These are phyloP conservation scores for Pandemis corylana DNA, from an alignment of 2,888 invertebrate genomes.

Conservation along the genomic window DNA sequence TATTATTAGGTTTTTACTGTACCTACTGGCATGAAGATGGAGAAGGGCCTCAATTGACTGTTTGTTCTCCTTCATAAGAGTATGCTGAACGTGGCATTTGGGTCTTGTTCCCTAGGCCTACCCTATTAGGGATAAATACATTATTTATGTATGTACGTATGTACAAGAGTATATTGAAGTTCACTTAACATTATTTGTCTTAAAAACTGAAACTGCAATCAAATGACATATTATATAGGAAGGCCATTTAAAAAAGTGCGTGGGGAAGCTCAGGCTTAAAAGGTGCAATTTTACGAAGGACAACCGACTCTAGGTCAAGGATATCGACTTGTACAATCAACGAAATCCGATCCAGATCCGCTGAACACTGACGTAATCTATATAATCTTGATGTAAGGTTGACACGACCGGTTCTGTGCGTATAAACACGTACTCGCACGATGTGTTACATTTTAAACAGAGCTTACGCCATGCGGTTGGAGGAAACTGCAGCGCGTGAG, in stretches of 20 bases:
- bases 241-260: not conserved
- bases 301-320: conserved; percentile 34
- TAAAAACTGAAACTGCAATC: no score
- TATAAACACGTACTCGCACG: conserved; percentile 21
- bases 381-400: conserved; percentile 38
- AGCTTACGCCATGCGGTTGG: conserved; percentile 24
- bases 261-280: not conserved
- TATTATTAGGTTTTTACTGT: no score
- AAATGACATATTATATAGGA: no score
- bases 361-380: conserved; percentile 40
- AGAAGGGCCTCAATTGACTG: no score
- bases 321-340: conserved; percentile 19
- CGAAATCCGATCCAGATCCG: conserved; percentile 39
- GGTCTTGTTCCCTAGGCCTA: no score
- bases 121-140: no score
- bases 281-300: conserved; percentile 25
- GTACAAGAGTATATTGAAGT: no score
- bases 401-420: conserved; percentile 34
- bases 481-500: conserved; percentile 25
- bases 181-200: no score
- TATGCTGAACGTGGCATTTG: no score
- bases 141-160: no score
- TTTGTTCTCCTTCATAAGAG: no score
- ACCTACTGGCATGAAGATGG: no score
- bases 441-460: conserved; percentile 33